Conservation (phyloP, 2,888 invertebrate species). For the Ophioninae sp. region DNA sequence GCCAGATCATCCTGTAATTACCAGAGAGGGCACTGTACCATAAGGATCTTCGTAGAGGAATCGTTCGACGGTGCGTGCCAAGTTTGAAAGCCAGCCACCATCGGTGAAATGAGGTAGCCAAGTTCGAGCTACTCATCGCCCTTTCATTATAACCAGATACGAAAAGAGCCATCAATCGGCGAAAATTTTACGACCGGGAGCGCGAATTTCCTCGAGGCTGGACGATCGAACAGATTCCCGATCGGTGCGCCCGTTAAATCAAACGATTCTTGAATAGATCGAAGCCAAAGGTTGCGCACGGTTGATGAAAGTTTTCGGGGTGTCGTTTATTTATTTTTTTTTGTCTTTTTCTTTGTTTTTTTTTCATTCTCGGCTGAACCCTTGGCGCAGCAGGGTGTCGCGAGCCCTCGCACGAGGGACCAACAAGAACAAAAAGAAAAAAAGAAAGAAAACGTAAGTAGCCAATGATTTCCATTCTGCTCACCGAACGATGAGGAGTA, state of each 20-base stretch:
- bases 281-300: not conserved
- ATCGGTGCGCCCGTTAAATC: no score
- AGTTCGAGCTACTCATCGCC: conserved; percentile 72
- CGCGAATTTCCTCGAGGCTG: not conserved
- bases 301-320: conserved; percentile 40
- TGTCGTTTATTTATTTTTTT: not conserved
- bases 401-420: conserved; percentile 36
- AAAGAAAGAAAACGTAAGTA: conserved; percentile 37
- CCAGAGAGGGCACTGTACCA: conserved; percentile 54
- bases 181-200: conserved; percentile 46
- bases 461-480: conserved; percentile 46
- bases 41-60: conserved; percentile 32
- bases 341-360: no score
- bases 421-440: conserved; percentile 1
- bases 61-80: conserved; percentile 56
- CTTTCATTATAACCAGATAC: conserved; percentile 69
- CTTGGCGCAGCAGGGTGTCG: conserved; percentile 74
- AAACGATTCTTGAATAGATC: not conserved
- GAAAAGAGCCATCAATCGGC: conserved; percentile 54
- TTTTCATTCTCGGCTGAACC: conserved; percentile 68
- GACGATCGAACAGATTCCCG: not conserved
- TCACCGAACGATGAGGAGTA: conserved; percentile 19
- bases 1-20: conserved; percentile 65
- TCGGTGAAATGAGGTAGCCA: conserved; percentile 58
- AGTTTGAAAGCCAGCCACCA: conserved; percentile 46